Percentiles rank a stretch among this genome's conserved stretches.
Conservation (phyloP, 2,113 vertebrate genomes). For the Diadophis punctatus region DNA sequence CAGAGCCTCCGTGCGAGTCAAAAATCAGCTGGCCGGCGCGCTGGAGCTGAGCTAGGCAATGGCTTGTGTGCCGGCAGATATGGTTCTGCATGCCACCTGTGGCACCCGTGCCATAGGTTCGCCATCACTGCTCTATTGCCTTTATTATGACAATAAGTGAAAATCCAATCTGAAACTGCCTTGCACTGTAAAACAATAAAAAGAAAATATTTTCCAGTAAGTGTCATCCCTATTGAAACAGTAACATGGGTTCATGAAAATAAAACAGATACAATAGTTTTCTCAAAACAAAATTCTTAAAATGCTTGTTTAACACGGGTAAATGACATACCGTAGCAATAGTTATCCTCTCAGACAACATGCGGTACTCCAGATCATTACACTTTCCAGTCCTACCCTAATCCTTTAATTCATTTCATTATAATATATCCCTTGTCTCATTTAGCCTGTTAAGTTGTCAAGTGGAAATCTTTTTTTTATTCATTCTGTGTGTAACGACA, state of each 20-base stretch:
- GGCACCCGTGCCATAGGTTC: too few species aligned
- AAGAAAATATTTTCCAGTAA: slow-evolving; percentile 11
- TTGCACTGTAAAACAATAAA: not conserved
- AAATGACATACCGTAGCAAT: slow-evolving; percentile 34
- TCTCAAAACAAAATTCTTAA: slow-evolving; percentile 15
- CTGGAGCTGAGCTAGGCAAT: too few species aligned
- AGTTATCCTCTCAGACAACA: slow-evolving; percentile 32
- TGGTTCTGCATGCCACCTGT: too few species aligned
- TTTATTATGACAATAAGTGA: slow-evolving; percentile 40
- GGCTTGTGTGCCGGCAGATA: too few species aligned
- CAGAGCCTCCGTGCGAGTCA: too few species aligned
- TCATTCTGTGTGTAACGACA: not conserved
- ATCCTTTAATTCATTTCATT: not conserved
- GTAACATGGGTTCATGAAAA: slow-evolving; percentile 5
- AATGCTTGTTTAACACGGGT: slow-evolving; percentile 26
- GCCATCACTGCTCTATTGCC: too few species aligned
- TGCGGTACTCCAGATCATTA: not conserved
- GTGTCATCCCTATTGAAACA: not conserved
- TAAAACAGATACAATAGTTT: not conserved
- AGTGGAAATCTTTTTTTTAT: not conserved
- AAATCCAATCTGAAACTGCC: slow-evolving; percentile 36
- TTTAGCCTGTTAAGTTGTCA: slow-evolving; percentile 12
- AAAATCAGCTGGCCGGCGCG: too few species aligned
- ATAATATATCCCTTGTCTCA: not conserved
- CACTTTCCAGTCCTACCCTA: slow-evolving; percentile 21